Conservation (phyloP, 1,140 invertebrate species). For the Drosophila nigrodunni region DNA sequence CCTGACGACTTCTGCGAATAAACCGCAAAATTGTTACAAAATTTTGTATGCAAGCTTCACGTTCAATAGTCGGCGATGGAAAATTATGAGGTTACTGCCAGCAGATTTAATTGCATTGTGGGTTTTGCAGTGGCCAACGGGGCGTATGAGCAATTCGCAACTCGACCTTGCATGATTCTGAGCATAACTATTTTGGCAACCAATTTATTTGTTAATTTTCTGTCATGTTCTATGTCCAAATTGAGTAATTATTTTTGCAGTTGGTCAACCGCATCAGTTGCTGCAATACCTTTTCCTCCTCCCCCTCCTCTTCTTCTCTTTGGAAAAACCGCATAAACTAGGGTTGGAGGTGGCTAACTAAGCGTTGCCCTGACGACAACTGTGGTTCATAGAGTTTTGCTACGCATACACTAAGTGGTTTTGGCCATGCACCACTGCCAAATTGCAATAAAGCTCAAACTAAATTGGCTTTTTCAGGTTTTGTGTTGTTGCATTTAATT, state of each 20-base stretch:
- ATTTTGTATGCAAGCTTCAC: neutral
- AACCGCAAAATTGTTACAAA: neutral
- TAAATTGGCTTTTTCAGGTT: slow-evolving; percentile 28
- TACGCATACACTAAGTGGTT: slow-evolving; percentile 26
- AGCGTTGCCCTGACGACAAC: slow-evolving; percentile 37
- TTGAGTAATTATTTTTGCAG: slow-evolving; percentile 70
- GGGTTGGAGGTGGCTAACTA: slow-evolving; percentile 36
- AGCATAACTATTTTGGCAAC: slow-evolving; percentile 9
- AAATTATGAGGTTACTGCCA: slow-evolving; percentile 15
- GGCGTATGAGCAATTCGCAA: slow-evolving; percentile 26
- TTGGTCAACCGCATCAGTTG: slow-evolving; percentile 27
- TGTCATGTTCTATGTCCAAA: slow-evolving; percentile 60
- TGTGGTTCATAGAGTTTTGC: slow-evolving; percentile 13
- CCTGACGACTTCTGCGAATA: neutral
- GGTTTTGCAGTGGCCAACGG: slow-evolving; percentile 1
- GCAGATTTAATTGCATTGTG: slow-evolving; percentile 32
- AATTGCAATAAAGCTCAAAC: slow-evolving; percentile 23
- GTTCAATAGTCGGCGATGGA: slow-evolving; percentile 10
- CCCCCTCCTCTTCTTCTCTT: neutral
- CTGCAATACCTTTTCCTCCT: too few relatives aligned
- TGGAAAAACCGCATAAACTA: slow-evolving; percentile 28
- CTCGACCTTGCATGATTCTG: neutral
- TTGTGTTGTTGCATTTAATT: slow-evolving; percentile 12
- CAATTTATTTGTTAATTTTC: slow-evolving; percentile 66
- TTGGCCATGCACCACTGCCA: slow-evolving; percentile 26